Conservation (phyloP, 2,888 invertebrate genomes). For the Protula sp. region DNA sequence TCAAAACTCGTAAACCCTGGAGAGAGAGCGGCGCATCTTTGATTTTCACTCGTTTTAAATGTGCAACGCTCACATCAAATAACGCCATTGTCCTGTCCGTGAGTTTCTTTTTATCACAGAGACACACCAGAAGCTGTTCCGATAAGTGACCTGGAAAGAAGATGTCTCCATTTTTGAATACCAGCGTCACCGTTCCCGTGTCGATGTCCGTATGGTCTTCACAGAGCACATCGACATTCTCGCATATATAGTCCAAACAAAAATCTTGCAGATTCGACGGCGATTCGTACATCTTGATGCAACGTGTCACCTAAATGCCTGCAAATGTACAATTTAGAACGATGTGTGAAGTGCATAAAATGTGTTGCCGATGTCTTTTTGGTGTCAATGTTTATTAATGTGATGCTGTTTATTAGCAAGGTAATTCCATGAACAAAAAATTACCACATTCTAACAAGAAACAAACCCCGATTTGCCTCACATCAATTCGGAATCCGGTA, state of each 20-base stretch:
- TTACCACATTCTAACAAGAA: no score
- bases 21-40: conserved; percentile 61
- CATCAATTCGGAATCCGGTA: no score
- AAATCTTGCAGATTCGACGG: conserved; percentile 63
- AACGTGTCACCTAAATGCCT: not conserved
- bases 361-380: no score
- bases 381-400: no score
- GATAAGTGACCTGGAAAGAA: conserved; percentile 45
- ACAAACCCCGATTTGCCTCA: no score
- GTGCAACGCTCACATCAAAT: conserved; percentile 61
- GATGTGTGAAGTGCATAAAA: no score
- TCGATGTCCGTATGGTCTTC: conserved; percentile 24
- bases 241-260: conserved; percentile 64
- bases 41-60: conserved; percentile 61
- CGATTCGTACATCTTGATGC: conserved; percentile 60
- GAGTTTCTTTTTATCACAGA: conserved; percentile 61
- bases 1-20: conserved; percentile 61
- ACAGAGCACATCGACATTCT: conserved; percentile 61
- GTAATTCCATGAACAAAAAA: no score
- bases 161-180: conserved; percentile 39
- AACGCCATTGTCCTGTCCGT: conserved; percentile 62
- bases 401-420: no score
- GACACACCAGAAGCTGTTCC: conserved; percentile 53
- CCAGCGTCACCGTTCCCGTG: conserved; percentile 25
- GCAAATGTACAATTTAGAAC: no score